These are phyloP conservation scores for Myodes glareolus DNA, from an alignment of 2,113 vertebrate species.

Conservation along the genomic window DNA sequence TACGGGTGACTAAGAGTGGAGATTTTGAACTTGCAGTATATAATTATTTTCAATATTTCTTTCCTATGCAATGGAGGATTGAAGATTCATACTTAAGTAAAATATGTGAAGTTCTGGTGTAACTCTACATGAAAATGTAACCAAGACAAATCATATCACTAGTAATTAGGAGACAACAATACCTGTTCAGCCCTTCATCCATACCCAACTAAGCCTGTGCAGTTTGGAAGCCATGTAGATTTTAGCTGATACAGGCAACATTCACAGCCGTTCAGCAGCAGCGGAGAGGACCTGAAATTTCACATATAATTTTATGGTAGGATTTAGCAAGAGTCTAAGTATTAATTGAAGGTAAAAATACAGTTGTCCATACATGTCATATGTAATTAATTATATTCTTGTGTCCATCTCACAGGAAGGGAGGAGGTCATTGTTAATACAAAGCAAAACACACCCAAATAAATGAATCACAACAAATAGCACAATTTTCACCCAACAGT, in stretches of 20 bases:
- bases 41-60: slow-evolving; percentile 59
- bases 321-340: slow-evolving; percentile 68
- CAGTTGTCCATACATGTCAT: background rate
- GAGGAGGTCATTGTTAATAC: background rate
- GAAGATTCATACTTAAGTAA: slow-evolving; percentile 20
- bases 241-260: slow-evolving; percentile 55
- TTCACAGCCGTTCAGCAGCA: slow-evolving; percentile 65
- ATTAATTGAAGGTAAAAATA: slow-evolving; percentile 74
- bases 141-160: background rate
- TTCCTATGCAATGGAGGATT: slow-evolving; percentile 30
- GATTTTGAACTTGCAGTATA: background rate
- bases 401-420: background rate
- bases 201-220: background rate
- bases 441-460: background rate
- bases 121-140: slow-evolving; percentile 38
- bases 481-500: background rate
- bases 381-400: background rate
- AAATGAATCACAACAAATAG: background rate
- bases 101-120: slow-evolving; percentile 19
- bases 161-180: background rate
- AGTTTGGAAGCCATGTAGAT: slow-evolving; percentile 66
- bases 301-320: slow-evolving; percentile 50
- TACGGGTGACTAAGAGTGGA: background rate
- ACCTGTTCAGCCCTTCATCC: background rate
- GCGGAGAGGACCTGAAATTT: slow-evolving; percentile 58